These are phyloP conservation scores for Subacronicta megacephala DNA, from an alignment of 2,888 invertebrate species.

Conservation along the genomic window DNA sequence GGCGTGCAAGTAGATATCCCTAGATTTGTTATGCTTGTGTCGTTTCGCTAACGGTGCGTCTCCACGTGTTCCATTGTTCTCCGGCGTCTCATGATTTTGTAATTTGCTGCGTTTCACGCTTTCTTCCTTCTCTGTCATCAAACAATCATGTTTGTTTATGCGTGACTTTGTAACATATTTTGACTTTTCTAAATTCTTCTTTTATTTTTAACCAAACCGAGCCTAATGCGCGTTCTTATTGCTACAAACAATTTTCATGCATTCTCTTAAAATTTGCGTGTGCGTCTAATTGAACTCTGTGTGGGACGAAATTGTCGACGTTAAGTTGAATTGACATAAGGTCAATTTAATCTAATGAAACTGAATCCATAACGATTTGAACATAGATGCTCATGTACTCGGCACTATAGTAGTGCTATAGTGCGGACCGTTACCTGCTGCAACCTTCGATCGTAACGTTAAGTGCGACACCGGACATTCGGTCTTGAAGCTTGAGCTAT, in stretches of 20 bases:
- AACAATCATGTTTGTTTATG: constrained; percentile 39
- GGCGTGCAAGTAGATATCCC: too few relatives aligned
- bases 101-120: constrained; percentile 55
- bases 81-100: constrained; percentile 59
- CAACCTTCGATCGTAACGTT: constrained; percentile 60
- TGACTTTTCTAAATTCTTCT: neutral
- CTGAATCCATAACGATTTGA: constrained; percentile 65
- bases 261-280: constrained; percentile 41
- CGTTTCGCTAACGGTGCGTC: constrained; percentile 66
- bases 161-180: constrained; percentile 20
- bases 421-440: constrained; percentile 61
- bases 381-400: constrained; percentile 46
- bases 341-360: constrained; percentile 64
- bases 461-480: constrained; percentile 60
- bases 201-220: neutral
- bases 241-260: constrained; percentile 1
- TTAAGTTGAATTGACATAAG: constrained; percentile 62
- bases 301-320: constrained; percentile 62
- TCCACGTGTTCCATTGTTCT: constrained; percentile 76
- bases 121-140: constrained; percentile 56
- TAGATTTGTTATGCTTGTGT: constrained; percentile 62
- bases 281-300: constrained; percentile 43
- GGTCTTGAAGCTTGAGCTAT: constrained; percentile 64
- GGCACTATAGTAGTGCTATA: too few relatives aligned
- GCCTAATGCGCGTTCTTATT: neutral